Conservation (phyloP, 2,113 vertebrate species). For the Ondatra zibethicus region DNA sequence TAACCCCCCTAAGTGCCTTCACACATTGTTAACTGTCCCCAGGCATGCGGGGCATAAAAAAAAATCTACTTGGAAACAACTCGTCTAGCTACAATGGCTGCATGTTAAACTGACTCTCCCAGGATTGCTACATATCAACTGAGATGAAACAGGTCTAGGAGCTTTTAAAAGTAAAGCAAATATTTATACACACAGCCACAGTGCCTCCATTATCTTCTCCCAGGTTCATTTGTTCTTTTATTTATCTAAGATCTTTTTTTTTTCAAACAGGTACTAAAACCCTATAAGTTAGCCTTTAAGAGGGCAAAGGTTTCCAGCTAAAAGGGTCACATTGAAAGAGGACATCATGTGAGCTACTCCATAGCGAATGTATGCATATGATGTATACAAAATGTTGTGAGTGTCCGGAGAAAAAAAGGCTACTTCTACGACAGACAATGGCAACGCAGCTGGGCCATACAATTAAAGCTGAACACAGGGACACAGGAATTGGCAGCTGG, state of each 20-base stretch:
- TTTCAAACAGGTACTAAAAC: neutral
- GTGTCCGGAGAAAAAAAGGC: neutral
- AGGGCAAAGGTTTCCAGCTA: neutral
- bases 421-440: neutral
- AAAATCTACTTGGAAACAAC: neutral
- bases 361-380: neutral
- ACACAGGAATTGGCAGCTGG: neutral
- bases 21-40: neutral
- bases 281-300: neutral
- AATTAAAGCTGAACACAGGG: neutral
- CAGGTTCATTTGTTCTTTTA: neutral
- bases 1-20: neutral
- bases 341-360: neutral
- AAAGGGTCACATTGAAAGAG: constrained; percentile 30
- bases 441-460: neutral
- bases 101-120: neutral
- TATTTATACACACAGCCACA: neutral
- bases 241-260: neutral
- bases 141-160: neutral
- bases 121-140: neutral
- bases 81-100: neutral
- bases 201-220: neutral
- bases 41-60: neutral
- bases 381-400: neutral
- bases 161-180: constrained; percentile 38